Conservation (phyloP, 2,113 vertebrate species). For the Toxostoma redivivum region DNA sequence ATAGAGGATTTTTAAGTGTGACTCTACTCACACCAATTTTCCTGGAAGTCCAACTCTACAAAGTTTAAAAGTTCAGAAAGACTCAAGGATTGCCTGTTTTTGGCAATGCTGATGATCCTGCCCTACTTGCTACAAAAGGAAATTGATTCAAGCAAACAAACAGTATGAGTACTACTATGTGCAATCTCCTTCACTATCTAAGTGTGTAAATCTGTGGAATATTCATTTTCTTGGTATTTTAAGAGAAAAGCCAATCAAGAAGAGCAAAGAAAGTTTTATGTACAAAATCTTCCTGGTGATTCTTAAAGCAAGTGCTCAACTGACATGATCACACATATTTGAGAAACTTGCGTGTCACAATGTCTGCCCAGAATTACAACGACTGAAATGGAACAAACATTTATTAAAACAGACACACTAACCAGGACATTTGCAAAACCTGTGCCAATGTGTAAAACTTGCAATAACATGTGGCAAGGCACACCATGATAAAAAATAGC, state of each 20-base stretch:
- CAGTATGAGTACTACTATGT: background rate
- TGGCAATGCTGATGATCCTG: background rate
- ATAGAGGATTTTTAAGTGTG: background rate
- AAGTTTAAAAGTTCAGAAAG: background rate
- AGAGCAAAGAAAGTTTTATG: background rate
- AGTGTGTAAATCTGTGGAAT: background rate
- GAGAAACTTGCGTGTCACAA: background rate
- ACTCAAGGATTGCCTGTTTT: background rate
- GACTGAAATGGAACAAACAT: background rate
- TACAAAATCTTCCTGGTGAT: background rate
- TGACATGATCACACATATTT: background rate
- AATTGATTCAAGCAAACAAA: background rate
- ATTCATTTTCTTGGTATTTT: background rate
- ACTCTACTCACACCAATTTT: background rate
- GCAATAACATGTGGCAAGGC: background rate
- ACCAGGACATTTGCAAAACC: background rate
- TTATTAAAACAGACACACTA: background rate
- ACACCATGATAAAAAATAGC: fast-evolving
- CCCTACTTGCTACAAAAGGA: background rate
- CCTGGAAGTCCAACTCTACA: background rate
- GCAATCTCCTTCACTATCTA: background rate
- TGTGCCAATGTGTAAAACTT: background rate
- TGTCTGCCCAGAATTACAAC: background rate
- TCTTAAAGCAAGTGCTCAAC: background rate
- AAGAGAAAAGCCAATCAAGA: background rate